Conservation (phyloP, 2,113 vertebrate genomes). For the Hassar affinis region DNA sequence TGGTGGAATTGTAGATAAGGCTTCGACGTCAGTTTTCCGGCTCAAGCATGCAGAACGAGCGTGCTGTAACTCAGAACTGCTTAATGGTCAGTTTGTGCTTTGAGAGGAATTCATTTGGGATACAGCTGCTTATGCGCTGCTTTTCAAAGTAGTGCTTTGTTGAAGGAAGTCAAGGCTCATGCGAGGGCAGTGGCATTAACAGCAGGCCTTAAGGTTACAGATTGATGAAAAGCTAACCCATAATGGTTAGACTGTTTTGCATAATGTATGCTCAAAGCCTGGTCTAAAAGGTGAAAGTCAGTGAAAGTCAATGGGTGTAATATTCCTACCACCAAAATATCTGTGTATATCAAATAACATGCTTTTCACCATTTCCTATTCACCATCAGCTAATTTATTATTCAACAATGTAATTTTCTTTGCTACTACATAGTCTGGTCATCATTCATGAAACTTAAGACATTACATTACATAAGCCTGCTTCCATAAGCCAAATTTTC, state of each 20-base stretch:
- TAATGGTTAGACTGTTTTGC: conserved; percentile 18
- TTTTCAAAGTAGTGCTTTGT: conserved; percentile 33
- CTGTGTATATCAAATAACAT: conserved; percentile 1
- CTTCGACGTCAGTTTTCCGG: not conserved
- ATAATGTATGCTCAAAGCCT: conserved; percentile 32
- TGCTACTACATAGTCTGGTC: not conserved
- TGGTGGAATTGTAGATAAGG: not conserved
- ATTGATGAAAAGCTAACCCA: conserved; percentile 12
- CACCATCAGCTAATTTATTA: not conserved
- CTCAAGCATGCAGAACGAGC: conserved; percentile 7
- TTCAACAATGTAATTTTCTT: not conserved
- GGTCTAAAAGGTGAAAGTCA: conserved; percentile 25
- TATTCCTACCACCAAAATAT: conserved; percentile 17
- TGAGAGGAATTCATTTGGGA: conserved; percentile 24
- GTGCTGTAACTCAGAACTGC: not conserved
- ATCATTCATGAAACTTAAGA: not conserved
- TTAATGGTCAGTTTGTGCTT: conserved; percentile 29
- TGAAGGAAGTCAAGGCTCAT: conserved; percentile 24
- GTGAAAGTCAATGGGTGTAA: conserved; percentile 7
- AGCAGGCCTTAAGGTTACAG: conserved; percentile 28
- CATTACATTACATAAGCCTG: not conserved
- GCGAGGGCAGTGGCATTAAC: conserved; percentile 17
- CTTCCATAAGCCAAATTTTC: not conserved
- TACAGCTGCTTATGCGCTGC: conserved; percentile 21
- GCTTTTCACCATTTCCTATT: not conserved